A percentile compares a stretch with the other conserved stretches of the same genome.
phyloP scores from a whole-genome alignment of 2,113 vertebrate species.

The Bos javanicus region DNA sequence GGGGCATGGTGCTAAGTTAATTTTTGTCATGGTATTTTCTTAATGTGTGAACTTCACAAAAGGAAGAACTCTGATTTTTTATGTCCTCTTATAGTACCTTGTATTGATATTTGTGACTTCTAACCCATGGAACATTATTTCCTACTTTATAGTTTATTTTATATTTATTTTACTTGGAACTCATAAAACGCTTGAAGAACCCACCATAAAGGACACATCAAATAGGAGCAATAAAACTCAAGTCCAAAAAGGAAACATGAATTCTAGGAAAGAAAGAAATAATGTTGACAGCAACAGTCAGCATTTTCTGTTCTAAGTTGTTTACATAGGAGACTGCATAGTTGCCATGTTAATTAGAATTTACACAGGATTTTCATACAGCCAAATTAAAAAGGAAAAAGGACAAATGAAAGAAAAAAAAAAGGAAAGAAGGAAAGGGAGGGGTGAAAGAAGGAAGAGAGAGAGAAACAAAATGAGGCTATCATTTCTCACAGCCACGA shows the following conservation, averaged over 20 bases:
- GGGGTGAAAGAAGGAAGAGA: background rate
- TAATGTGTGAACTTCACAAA: background rate
- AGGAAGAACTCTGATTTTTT: background rate
- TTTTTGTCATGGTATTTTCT: slow-evolving; percentile 5
- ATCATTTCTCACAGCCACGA: background rate
- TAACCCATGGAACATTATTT: slow-evolving; percentile 1
- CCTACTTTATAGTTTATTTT: slow-evolving; percentile 8
- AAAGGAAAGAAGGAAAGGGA: background rate
- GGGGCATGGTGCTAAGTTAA: background rate
- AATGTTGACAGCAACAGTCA: background rate
- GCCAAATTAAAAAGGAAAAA: background rate
- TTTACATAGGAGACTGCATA: background rate
- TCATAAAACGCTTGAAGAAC: background rate
- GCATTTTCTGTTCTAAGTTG: background rate
- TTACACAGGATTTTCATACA: background rate
- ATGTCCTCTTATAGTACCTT: background rate
- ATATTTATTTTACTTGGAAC: slow-evolving; percentile 28
- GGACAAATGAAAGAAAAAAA: background rate
- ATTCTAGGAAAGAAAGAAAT: background rate
- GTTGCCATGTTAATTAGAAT: background rate
- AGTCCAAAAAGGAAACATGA: background rate
- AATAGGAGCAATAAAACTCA: background rate
- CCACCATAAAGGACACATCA: background rate
- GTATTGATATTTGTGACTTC: background rate
- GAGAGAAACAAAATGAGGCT: background rate